These are phyloP conservation scores for Schizaphis graminum DNA, from an alignment of 2,888 invertebrate genomes.

Conservation along the genomic window DNA sequence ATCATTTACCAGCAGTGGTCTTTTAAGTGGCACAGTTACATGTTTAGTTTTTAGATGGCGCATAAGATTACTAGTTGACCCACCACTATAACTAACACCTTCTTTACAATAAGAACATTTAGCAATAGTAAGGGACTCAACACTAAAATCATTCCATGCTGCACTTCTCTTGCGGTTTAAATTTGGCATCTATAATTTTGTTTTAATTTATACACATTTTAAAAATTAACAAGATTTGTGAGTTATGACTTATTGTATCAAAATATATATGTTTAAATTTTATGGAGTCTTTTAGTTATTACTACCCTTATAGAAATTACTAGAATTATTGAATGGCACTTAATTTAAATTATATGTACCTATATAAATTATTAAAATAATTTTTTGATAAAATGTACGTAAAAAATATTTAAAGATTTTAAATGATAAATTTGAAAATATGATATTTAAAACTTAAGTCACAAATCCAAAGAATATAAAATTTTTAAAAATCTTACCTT, in stretches of 20 bases:
- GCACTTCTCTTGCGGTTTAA: conserved; percentile 8
- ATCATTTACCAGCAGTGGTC: not conserved
- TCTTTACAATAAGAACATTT: conserved; percentile 1
- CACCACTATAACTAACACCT: not conserved
- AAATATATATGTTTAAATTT: not conserved
- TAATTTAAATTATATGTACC: not conserved
- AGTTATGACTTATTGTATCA: not conserved
- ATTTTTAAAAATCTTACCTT: not conserved
- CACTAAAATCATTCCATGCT: not conserved
- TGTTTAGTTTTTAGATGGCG: not conserved
- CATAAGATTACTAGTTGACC: not conserved
- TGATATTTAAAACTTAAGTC: not conserved
- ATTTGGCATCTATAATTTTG: not conserved
- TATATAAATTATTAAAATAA: not conserved
- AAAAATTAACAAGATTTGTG: not conserved
- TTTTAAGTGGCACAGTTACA: not conserved
- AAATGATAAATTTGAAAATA: conserved; percentile 2
- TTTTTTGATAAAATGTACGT: not conserved
- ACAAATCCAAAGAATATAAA: not conserved
- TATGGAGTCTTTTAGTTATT: not conserved
- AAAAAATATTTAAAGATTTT: not conserved
- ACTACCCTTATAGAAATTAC: not conserved
- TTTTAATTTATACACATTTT: not conserved
- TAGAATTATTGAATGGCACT: conserved; percentile 1
- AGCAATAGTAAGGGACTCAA: not conserved